Conservation (phyloP, 35 echinoderm and acorn worm species). For the Strongylocentrotus purpuratus region DNA sequence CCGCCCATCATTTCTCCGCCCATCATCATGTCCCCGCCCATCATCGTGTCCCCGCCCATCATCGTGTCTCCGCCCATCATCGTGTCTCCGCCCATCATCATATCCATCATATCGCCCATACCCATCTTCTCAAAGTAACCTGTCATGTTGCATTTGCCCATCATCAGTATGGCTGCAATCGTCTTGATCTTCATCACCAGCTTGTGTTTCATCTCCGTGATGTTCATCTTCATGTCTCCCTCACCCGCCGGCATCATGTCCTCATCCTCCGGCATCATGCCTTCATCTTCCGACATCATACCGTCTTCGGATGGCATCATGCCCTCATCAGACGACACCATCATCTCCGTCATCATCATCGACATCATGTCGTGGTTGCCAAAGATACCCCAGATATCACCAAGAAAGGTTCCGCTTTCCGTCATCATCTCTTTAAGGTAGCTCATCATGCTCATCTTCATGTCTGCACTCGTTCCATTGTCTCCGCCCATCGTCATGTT, state of each 20-base stretch:
- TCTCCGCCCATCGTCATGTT: not conserved
- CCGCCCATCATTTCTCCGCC: not conserved
- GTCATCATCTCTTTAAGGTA: not conserved
- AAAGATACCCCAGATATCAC: slow-evolving; percentile 28
- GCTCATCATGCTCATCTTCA: slow-evolving; percentile 15
- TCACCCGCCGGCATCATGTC: not conserved
- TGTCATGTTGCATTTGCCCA: slow-evolving; percentile 36
- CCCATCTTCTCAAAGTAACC: not conserved
- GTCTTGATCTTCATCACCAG: slow-evolving; percentile 32
- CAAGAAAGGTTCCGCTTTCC: slow-evolving; percentile 22
- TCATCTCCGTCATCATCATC: slow-evolving; percentile 34
- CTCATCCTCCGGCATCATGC: not conserved
- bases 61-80: not conserved
- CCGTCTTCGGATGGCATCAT: not conserved
- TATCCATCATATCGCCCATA: slow-evolving; percentile 17
- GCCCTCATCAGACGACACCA: not conserved
- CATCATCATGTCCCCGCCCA: slow-evolving; percentile 36
- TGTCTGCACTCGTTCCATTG: not conserved
- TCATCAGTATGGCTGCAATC: slow-evolving; percentile 23
- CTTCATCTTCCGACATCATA: not conserved
- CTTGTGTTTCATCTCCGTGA: slow-evolving; percentile 33
- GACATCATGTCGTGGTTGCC: slow-evolving; percentile 37
- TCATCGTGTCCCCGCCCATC: not conserved
- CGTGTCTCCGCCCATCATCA: slow-evolving; percentile 20
- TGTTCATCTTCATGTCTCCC: slow-evolving; percentile 19